Evolutionary conservation across 1,140 invertebrate species (phyloP).

Genomic region (Augochlora pura): DNA sequence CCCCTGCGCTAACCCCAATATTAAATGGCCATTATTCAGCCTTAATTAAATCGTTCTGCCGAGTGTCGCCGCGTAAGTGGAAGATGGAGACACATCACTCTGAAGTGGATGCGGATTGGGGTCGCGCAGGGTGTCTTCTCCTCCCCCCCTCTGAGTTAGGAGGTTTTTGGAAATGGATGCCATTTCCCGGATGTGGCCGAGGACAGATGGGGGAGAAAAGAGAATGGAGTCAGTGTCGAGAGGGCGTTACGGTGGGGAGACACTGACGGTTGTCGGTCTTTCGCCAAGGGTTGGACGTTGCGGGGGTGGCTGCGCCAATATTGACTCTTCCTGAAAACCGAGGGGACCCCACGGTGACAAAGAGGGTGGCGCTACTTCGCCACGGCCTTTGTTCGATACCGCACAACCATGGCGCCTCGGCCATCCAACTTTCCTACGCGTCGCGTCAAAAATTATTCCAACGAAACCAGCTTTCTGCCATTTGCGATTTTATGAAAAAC

Average conservation of each 20-base stretch:
- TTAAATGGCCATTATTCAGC: constrained; percentile 37
- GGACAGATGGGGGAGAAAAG: constrained; percentile 39
- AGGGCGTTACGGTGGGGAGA: constrained; percentile 48
- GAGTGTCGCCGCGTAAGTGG: constrained; percentile 25
- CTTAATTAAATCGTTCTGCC: constrained; percentile 29
- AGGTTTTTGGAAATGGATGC: constrained; percentile 47
- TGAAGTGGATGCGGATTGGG: constrained; percentile 32
- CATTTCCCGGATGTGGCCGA: constrained; percentile 49
- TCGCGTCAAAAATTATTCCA: neutral
- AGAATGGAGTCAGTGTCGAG: constrained; percentile 35
- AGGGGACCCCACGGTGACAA: constrained; percentile 46
- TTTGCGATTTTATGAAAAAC: too few relatives aligned
- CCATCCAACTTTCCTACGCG: neutral
- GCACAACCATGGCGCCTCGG: constrained; percentile 33
- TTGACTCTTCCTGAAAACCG: constrained; percentile 68
- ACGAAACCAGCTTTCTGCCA: too few relatives aligned
- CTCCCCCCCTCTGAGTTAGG: neutral
- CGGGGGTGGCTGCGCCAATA: constrained; percentile 72
- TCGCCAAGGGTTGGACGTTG: constrained; percentile 55
- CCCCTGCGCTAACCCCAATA: neutral
- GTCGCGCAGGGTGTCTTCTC: neutral
- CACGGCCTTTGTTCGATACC: constrained; percentile 39
- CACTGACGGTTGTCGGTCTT: constrained; percentile 12
- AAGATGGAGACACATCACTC: constrained; percentile 32
- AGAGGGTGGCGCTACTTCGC: constrained; percentile 65